Base-by-base conservation (phyloP, 1,140 invertebrate genomes). In the Pseudomyrmex dendroicus region DNA sequence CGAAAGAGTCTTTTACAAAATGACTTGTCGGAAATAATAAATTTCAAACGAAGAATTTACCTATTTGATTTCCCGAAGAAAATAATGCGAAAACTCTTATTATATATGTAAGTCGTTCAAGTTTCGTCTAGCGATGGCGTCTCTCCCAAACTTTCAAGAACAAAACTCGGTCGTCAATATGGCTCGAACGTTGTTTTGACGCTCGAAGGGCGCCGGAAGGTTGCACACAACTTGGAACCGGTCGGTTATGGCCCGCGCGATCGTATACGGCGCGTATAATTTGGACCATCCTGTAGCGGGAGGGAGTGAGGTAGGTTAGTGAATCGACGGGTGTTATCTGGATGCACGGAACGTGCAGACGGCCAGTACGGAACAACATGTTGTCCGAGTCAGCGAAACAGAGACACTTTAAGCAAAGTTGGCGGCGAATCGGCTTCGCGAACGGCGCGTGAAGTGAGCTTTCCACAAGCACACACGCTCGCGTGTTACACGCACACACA, bases 291-390 rank as follows among this genome's bases (percentile, higher is more conserved):
- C 88, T 91, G 88, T 91, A 91, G 86, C 83, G 85, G 74, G 54
- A 35, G 35, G 85, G 85, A 87, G 89, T 91, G 91, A 91, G 92
- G 92, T 89, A 91, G 91, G 92, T 91, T 92, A 92, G 92, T 91
- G 91, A 92, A 91, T 92, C 89, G 89, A 86, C 89, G 84, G 87
- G 89, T 89, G 90, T 90, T 92, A 92, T 91, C 90, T 91, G 89
- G 85, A 91, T 92, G 91, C 89, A 90, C 91, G 77, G 87, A 84
- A 90, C 90, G 91, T 88, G 84, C 88, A 83, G 90, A 85, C 88
- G 86, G 88, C 90, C 90, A 91, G 89, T 91, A 90, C 87, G 86
- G 85, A 88, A 90, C 89, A 89, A 91, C 89, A 83, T 90, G 91
- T 88, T 87, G 86, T 86, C 87, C 90, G 90, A 89, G 90, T 90